Base-by-base conservation (phyloP, 2,888 invertebrate genomes). In the Idaea biselata region DNA sequence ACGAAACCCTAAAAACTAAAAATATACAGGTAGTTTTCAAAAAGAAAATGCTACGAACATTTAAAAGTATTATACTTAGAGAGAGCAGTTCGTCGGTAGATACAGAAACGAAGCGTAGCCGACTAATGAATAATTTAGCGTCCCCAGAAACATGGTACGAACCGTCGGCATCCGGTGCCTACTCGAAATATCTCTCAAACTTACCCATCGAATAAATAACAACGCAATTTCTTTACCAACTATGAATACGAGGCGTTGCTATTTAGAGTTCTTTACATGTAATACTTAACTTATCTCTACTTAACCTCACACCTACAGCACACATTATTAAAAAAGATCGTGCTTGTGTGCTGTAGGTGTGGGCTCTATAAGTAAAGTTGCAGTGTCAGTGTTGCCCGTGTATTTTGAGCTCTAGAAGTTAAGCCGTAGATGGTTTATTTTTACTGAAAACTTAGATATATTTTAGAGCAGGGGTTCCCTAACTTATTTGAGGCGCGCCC, bases 71-170 rank as follows among this genome's bases (percentile, higher is more conserved):
- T 16, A 16, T 55, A 59, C 55, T 18, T 5, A 25, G 61, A 58
- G 63, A 25, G 61, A 58, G 63, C 67, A 63, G 60, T 17, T 58
- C 53, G 61, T 69, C 63, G 61, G 69, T 65, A 67, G 63, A 63
- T 64, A 44, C 11, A 44, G 64, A 69, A 69, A 63, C 73, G 72
- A 72, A 72, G 65, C 65, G 67, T 65, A 62, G 64, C 65, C 60
- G 62, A 68, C 72, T 75, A 71, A 77, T 78, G 76, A 78, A 80
- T 80, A 74, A 79, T 78, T 78, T 75, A 76, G 68, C 71, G 66
- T 71, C 71, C 70, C 63, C 66, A 68, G 69, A 71, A 71, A 67
- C 69, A 69, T 62, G 66, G 70, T 71, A 68, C 68, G 72, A 69
- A 68, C 72, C 72, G 69, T 71, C 70, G 67, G 68, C 67, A 67